phyloP scores from a whole-genome alignment of 2,113 vertebrate genomes.

The Toxotes chatareus region DNA sequence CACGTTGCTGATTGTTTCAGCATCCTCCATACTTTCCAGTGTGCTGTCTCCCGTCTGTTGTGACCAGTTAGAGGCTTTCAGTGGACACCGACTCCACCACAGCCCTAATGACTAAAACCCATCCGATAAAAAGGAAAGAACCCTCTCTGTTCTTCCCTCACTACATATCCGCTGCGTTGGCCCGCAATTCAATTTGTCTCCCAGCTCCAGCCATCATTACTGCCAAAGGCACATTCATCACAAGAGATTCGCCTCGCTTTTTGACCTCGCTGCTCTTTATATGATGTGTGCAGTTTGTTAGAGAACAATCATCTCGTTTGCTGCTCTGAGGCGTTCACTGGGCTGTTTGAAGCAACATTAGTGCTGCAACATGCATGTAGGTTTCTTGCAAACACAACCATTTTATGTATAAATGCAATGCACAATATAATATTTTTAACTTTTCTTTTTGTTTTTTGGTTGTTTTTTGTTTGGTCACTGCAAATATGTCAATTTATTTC shows the following conservation, averaged over 20 bases:
- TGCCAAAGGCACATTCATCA: slow-evolving; percentile 63
- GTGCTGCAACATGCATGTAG: neutral
- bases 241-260: slow-evolving; percentile 24
- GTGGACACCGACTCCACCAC: slow-evolving; percentile 33
- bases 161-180: slow-evolving; percentile 54
- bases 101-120: slow-evolving; percentile 55
- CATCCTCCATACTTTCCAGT: neutral
- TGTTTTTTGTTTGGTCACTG: too few relatives aligned
- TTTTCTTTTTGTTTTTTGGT: neutral
- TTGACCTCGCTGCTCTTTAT: slow-evolving; percentile 16
- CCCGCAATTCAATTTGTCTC: slow-evolving; percentile 67
- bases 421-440: neutral
- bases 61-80: slow-evolving; percentile 51
- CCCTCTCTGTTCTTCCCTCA: slow-evolving; percentile 56
- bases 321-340: slow-evolving; percentile 10
- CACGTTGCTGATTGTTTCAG: slow-evolving; percentile 6
- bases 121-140: slow-evolving; percentile 68
- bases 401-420: neutral
- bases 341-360: slow-evolving; percentile 7
- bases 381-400: neutral
- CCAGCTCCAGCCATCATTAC: slow-evolving; percentile 51
- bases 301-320: slow-evolving; percentile 32
- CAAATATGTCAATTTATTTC: too few relatives aligned
- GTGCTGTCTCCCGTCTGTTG: slow-evolving; percentile 17
- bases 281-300: slow-evolving; percentile 41